Conservation (phyloP, 2,888 invertebrate species). For the Lissonota sp. region DNA sequence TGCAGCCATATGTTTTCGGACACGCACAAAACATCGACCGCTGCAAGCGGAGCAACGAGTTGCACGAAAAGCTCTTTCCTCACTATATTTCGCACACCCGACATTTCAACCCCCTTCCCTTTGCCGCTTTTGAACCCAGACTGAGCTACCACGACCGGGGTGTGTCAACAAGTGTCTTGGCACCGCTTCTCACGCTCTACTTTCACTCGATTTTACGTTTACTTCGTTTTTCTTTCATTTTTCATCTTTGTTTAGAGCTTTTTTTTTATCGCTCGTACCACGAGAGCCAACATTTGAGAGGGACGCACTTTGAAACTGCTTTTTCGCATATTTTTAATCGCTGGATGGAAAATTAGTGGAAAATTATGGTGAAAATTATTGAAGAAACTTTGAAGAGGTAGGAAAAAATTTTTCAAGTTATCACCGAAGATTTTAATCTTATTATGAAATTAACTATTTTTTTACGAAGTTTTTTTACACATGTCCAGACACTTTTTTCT, state of each 20-base stretch:
- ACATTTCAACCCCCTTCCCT: slow-evolving; percentile 30
- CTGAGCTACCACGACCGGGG: slow-evolving; percentile 50
- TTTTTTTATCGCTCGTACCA: slow-evolving; percentile 22
- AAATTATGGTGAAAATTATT: no score
- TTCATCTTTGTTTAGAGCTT: slow-evolving; percentile 25
- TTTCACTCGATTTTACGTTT: slow-evolving; percentile 52
- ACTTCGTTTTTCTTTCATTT: slow-evolving; percentile 21
- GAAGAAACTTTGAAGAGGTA: no score
- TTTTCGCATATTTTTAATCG: no score
- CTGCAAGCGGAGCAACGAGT: slow-evolving; percentile 39
- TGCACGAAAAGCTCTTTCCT: slow-evolving; percentile 51
- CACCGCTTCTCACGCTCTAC: slow-evolving; percentile 64
- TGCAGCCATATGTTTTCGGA: slow-evolving; percentile 38
- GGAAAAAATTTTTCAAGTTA: no score
- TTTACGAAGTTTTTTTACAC: no score
- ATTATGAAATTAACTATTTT: no score
- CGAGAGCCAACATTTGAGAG: slow-evolving; percentile 1
- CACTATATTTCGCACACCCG: slow-evolving; percentile 1
- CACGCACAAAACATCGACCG: slow-evolving; percentile 59
- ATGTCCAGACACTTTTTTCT: no score
- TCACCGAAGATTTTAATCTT: no score
- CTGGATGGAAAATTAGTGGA: no score
- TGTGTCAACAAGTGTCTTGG: slow-evolving; percentile 77
- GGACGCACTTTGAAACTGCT: no score
- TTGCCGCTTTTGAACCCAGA: slow-evolving; percentile 45